Base-by-base conservation (phyloP, 1,140 invertebrate genomes). In the Platyscapa corneri region DNA sequence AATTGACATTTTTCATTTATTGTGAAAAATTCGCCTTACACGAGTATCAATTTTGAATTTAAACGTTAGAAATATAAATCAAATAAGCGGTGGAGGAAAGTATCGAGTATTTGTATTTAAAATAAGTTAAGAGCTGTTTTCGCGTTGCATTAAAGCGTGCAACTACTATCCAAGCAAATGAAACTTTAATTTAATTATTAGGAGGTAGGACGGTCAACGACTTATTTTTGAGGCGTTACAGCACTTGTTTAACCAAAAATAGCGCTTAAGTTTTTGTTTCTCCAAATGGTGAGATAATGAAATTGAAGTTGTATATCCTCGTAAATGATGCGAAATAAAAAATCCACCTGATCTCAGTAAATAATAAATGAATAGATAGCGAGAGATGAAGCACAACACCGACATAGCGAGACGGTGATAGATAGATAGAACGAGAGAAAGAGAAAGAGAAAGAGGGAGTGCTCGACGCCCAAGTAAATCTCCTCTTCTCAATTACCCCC, bases 401-500 rank as follows among this genome's bases (percentile, higher is more conserved):
- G 46, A 72, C 70, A 82, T 49, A 72, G 80, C 67, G 67, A 74
- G 46, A 72, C 72, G 82, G 64, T 42, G 27, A 74, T 39, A 74
- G 20, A 74, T 27, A 42, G 70, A 64, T 30, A 67, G 46, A 77
- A 39, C 64, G 49, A 39, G 32, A 78, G 32, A 77, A 39, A 65
- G 49, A 39, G 32, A 78, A 18, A 64, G 76, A 78, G 53, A 78
- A 10, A 77, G 46, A 77, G 49, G 34, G 49, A 18, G 30, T 53
- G 75, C 88, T 88, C 86, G 85, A 87, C 84, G 88, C 88, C 88
- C 88, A 90, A 92, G 91, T 93, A 92, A 93, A 92, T 93, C 91
- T 93, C 91, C 91, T 91, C 90, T 93, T 93, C 92, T 92, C 92
- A 93, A 93, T 93, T 93, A 93, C 92, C 91, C 89, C 88, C 87